Percentiles rank a stretch among this genome's conserved stretches.
These are phyloP conservation scores for Ochropleura plecta DNA, from an alignment of 2,888 invertebrate genomes.

Conservation along the genomic window DNA sequence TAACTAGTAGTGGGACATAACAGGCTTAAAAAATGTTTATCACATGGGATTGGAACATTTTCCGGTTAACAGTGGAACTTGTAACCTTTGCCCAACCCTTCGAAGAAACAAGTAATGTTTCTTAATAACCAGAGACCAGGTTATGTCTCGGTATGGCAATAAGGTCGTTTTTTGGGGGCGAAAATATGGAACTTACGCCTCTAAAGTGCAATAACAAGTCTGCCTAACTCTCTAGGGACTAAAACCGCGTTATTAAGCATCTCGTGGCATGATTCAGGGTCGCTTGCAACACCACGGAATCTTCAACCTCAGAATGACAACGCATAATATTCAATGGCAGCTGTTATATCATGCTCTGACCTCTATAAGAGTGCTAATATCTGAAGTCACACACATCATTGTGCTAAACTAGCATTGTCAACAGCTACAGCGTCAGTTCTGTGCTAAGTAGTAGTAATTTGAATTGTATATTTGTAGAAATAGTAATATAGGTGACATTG, in stretches of 20 bases:
- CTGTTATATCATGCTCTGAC: conserved; percentile 51
- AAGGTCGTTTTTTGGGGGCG: not conserved
- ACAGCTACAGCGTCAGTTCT: conserved; percentile 36
- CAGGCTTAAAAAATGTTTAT: not conserved
- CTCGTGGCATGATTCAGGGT: conserved; percentile 11
- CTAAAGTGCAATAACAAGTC: too few relatives aligned
- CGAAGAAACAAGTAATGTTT: not conserved
- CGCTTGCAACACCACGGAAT: not conserved
- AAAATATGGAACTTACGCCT: not conserved
- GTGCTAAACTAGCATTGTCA: conserved; percentile 49
- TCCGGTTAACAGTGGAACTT: not conserved
- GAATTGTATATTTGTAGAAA: conserved; percentile 32
- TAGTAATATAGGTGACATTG: conserved; percentile 39
- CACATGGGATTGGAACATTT: not conserved
- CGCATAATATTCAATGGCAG: conserved; percentile 26
- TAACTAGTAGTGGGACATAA: too few relatives aligned
- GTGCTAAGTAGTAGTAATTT: conserved; percentile 50
- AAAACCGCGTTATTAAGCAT: not conserved
- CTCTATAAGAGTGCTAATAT: conserved; percentile 60
- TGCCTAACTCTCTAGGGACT: not conserved
- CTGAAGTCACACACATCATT: conserved; percentile 34
- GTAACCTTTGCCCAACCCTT: not conserved
- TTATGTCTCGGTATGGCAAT: not conserved
- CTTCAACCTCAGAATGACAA: conserved; percentile 36
- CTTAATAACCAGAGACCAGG: not conserved